Base-by-base conservation (phyloP, 1,140 invertebrate genomes). In the Anthonomus grandis region DNA sequence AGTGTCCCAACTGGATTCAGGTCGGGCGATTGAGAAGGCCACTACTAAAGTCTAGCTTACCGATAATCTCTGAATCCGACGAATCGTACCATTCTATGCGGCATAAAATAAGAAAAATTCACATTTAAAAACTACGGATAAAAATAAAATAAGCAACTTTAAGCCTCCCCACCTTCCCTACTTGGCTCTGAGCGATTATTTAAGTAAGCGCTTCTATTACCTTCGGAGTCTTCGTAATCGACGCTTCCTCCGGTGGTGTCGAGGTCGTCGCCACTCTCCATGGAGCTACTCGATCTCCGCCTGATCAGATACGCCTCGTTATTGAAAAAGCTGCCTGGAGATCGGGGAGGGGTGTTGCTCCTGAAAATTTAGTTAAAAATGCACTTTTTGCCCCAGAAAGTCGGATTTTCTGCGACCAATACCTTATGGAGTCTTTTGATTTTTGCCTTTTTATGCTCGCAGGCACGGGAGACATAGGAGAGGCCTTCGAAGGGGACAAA, bases 261-360 rank as follows among this genome's bases (percentile, higher is more conserved):
- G 45, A 81, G 81, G n/a, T n/a, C n/a, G n/a, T 21, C 66, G 41
- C 81, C 81, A 69, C 87, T 89, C 0, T 88, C 90, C 71, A 86
- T 89, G 10, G 87, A 90, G 69, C 87, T 90, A 47, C 87, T 89
- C 0, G 89, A 90, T 66, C 90, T 87, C 41, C 88, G 78, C 34
- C 88, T 77, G 62, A 90, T 84, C 24, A 91, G 90, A 63, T 89
- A 81, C 0, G 88, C 90, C 36, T 86, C 87, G 62, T 89, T 84
- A 67, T 76, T 77, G 15, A 63, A 81, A 72, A 76, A 79, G 36
- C 81, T 76, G 41, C 51, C 54, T 17, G 55, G 39, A n/a, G 72
- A 70, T 0, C 67, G 70, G 4, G 66, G 58, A 8, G 72, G 72
- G 1, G 72, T 69, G 38, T 65, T 70, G 25, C 55, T 57, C 22